A percentile compares a stretch with the other conserved stretches of the same genome.
These are phyloP conservation scores for Siphlonurus alternatus DNA, from an alignment of 2,888 invertebrate genomes.

Conservation along the genomic window DNA sequence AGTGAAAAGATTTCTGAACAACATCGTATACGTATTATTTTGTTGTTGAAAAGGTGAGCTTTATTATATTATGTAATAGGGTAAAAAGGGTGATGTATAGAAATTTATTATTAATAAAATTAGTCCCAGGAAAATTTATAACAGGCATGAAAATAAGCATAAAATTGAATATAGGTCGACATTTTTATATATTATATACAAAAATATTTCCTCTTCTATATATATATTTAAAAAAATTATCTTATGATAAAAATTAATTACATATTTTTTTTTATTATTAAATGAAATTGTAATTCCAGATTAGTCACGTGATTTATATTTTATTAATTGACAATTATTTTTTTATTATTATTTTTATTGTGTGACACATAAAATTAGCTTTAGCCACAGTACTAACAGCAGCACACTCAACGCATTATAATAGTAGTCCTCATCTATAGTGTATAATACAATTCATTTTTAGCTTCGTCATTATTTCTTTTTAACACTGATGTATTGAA, in stretches of 20 bases:
- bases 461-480: neutral
- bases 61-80: no score
- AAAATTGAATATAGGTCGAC: neutral
- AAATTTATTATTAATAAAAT: neutral
- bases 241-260: neutral
- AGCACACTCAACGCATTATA: neutral
- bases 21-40: no score
- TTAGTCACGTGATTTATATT: neutral
- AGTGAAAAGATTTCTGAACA: no score
- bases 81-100: neutral
- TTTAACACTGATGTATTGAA: neutral
- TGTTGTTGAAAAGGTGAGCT: no score
- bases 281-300: neutral
- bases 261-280: no score
- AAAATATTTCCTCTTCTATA: no score
- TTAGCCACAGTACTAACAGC: neutral
- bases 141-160: slow-evolving; percentile 1
- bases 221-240: neutral
- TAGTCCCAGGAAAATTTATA: neutral
- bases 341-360: neutral
- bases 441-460: neutral
- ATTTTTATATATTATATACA: no score
- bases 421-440: neutral
- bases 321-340: neutral
- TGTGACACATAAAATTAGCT: neutral